Evolutionary conservation across 2,888 invertebrate genomes (phyloP).

Genomic region (Periphyllus acericola): DNA sequence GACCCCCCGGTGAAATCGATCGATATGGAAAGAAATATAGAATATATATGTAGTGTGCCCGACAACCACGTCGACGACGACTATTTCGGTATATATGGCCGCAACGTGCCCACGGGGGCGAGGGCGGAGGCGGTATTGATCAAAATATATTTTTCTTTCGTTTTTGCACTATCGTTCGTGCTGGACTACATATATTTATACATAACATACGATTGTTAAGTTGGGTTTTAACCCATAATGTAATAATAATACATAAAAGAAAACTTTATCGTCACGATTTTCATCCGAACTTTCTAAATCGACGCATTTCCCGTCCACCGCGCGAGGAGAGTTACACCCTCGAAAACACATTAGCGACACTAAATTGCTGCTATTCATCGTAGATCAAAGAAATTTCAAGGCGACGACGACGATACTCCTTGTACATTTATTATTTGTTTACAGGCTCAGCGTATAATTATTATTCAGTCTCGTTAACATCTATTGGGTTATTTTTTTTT

Average conservation of each 20-base stretch:
- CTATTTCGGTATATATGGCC: too few species aligned
- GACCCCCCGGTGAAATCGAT: too few species aligned
- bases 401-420: conserved; percentile 27
- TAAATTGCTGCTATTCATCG: conserved; percentile 57
- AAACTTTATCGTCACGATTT: background rate
- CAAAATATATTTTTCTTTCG: background rate
- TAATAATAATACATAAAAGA: background rate
- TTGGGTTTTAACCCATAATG: background rate
- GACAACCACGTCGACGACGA: too few species aligned
- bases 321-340: conserved; percentile 38
- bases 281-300: background rate
- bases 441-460: conserved; percentile 14
- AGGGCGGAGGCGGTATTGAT: background rate
- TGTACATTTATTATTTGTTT: conserved; percentile 46
- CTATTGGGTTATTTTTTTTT: conserved; percentile 49
- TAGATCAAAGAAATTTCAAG: conserved; percentile 49
- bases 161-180: too few species aligned
- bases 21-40: too few species aligned
- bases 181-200: background rate
- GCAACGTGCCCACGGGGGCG: background rate
- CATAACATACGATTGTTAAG: background rate
- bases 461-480: conserved; percentile 55
- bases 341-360: conserved; percentile 40
- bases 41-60: too few species aligned
- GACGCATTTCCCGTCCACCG: background rate